These are phyloP conservation scores for Triplophysa siluroides DNA, from an alignment of 2,113 vertebrate species.

Conservation along the genomic window DNA sequence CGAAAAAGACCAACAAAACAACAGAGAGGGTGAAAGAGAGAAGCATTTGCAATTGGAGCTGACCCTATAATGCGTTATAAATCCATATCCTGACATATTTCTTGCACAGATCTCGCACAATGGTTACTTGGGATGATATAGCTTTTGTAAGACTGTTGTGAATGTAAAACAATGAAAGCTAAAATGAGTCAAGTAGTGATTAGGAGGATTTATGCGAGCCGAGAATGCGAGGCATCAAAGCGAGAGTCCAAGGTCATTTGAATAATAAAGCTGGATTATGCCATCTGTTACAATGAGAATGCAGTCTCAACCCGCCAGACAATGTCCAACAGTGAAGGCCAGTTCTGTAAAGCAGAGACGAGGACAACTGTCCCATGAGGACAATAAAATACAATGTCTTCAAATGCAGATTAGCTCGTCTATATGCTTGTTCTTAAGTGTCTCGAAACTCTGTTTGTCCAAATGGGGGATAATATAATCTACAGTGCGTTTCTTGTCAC, in stretches of 20 bases:
- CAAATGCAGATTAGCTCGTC: neutral
- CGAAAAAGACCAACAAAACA: neutral
- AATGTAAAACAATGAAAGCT: neutral
- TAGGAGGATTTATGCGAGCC: slow-evolving; percentile 34
- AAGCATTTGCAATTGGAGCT: slow-evolving; percentile 10
- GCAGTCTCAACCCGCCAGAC: neutral
- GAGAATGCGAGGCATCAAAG: slow-evolving; percentile 24
- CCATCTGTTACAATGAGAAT: slow-evolving; percentile 43
- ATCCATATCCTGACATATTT: slow-evolving; percentile 7
- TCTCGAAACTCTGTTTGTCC: neutral
- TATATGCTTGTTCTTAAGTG: neutral
- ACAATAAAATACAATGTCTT: neutral
- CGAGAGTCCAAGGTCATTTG: slow-evolving; percentile 4
- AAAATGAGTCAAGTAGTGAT: slow-evolving; percentile 27
- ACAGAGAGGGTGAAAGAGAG: neutral
- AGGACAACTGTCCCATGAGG: neutral
- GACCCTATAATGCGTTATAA: neutral
- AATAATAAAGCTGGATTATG: slow-evolving; percentile 25
- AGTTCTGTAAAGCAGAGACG: neutral
- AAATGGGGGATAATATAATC: too few species aligned
- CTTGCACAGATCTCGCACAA: slow-evolving; percentile 6
- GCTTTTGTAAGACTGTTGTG: slow-evolving; percentile 11
- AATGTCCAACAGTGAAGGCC: neutral
- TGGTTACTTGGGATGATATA: slow-evolving; percentile 13
- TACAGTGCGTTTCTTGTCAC: too few species aligned